Percentiles rank a stretch among this genome's conserved stretches.
These are phyloP conservation scores for Colletes collaris DNA, from an alignment of 2,888 invertebrate genomes.

Conservation along the genomic window DNA sequence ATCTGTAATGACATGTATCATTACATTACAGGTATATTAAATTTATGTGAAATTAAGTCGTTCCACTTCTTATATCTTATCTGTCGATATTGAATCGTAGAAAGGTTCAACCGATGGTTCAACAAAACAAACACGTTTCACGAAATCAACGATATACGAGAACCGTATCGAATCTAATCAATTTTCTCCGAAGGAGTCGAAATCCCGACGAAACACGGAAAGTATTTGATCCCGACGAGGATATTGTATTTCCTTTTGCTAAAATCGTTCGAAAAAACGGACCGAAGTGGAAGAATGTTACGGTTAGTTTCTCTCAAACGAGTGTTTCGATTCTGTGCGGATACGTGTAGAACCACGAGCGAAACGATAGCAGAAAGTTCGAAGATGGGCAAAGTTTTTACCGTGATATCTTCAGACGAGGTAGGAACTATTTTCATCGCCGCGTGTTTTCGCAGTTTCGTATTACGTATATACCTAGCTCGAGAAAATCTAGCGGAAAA, in stretches of 20 bases:
- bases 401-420: slow-evolving; percentile 16
- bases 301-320: slow-evolving; percentile 4
- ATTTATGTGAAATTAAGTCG: no score
- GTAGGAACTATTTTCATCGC: slow-evolving; percentile 29
- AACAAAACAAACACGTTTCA: no score
- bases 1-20: no score
- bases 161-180: background rate
- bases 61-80: no score
- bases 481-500: background rate
- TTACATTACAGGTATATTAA: no score
- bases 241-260: background rate
- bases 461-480: background rate
- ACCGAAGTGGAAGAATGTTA: slow-evolving; percentile 3
- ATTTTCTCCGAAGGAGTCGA: background rate
- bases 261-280: background rate
- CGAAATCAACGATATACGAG: no score
- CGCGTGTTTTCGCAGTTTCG: slow-evolving; percentile 8
- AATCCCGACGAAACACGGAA: background rate
- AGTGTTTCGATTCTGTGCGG: background rate
- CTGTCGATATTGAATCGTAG: no score
- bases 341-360: slow-evolving; percentile 1
- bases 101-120: no score
- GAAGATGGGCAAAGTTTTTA: slow-evolving; percentile 37
- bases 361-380: slow-evolving; percentile 51
- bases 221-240: background rate